A percentile compares a stretch with the other conserved stretches of the same genome.
Evolutionary conservation across 2,113 vertebrate species (phyloP).

Genomic region (Harpagus bidentatus): DNA sequence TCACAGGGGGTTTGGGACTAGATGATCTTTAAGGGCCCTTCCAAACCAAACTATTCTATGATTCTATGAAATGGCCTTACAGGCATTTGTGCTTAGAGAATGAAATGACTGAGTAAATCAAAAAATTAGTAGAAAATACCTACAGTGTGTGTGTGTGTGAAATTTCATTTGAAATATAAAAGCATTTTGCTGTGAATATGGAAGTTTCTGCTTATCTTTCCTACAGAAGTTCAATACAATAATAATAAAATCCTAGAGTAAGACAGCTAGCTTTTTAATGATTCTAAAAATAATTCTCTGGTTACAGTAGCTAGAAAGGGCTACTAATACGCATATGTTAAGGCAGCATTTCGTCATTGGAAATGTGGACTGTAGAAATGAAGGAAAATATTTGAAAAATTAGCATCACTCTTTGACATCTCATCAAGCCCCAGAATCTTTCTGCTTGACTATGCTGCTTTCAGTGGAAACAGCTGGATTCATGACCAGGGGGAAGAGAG

Average conservation of each 20-base stretch:
- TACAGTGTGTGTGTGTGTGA: neutral
- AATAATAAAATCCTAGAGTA: neutral
- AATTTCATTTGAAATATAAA: neutral
- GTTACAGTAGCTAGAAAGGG: neutral
- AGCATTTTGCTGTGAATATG: neutral
- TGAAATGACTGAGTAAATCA: neutral
- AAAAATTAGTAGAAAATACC: neutral
- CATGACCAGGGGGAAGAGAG: neutral
- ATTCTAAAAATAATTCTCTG: neutral
- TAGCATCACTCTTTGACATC: neutral
- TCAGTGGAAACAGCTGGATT: neutral
- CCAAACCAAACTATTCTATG: too few relatives aligned
- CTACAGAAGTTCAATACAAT: neutral
- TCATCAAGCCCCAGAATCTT: neutral
- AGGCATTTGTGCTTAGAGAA: neutral
- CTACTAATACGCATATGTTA: neutral
- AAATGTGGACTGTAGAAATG: neutral
- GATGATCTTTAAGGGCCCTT: too few relatives aligned
- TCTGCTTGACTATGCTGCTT: neutral
- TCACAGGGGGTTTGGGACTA: too few relatives aligned
- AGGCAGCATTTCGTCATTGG: neutral
- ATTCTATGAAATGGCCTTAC: neutral
- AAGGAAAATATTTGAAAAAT: neutral
- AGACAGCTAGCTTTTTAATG: neutral
- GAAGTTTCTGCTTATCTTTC: neutral